Base-by-base conservation (phyloP, 1,140 invertebrate genomes). In the Cecropterus lyciades region DNA sequence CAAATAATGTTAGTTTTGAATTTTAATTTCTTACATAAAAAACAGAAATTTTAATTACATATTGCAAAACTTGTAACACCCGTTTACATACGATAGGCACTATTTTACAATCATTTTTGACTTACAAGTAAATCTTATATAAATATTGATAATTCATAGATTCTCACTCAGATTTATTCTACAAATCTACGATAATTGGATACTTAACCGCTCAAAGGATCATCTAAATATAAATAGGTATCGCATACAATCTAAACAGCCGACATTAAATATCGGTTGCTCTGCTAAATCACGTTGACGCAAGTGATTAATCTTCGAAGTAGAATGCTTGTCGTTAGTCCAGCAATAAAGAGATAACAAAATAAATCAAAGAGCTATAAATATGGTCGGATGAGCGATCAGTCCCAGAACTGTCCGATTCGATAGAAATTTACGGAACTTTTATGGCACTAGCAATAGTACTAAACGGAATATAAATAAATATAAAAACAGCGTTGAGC, bases 351-450 rank as follows among this genome's bases (percentile, higher is more conserved):
- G 86, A 84, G 87, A 89, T 89, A 91, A 89, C 85, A 89, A 89
- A 91, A 91, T 91, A 91, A 91, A 91, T 90, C 89, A 91, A 90
- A 89, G 65, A 69, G 75, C 82, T 81, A 87, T 91, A 90, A 91
- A 90, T 89, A 89, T 75, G 69, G 71, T 43, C 68, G 70, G 81
- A 89, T 82, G 87, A 89, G 77, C 82, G 85, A 89, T 85, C 87
- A 84, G 84, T 79, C 75, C 82, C 71, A 85, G 78, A 87, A 85
- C 75, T 84, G 79, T 82, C 80, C 74, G 68, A 71, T 79, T 57
- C 59, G 57, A 82, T 85, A 84, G 76, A 86, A 85, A 85, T 89
- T 87, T 91, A 91, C 87, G 82, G 67, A 87, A 89, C 80, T 85
- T 87, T 90, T 89, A 89, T 87, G 75, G 74, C 43, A 77, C 77